Percentiles rank a stretch among this genome's conserved stretches.
phyloP scores from a whole-genome alignment of 1,140 invertebrate species.

The Propsilocerus akamusi region DNA sequence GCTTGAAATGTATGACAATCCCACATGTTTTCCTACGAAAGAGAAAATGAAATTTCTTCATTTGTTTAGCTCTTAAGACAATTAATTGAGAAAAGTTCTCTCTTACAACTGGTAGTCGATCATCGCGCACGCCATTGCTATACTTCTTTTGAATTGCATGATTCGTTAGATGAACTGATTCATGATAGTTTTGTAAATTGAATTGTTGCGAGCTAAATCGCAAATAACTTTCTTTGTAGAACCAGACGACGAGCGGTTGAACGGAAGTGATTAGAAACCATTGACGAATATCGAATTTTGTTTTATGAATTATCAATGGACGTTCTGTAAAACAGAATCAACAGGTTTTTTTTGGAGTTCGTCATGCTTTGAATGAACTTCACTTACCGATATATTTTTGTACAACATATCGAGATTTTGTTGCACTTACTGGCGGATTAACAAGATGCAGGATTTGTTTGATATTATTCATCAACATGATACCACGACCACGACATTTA shows the following conservation, averaged over 20 bases:
- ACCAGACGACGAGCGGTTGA: conserved; percentile 82
- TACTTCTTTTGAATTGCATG: conserved; percentile 87
- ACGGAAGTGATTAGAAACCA: conserved; percentile 85
- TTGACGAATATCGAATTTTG: conserved; percentile 85
- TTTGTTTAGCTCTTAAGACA: background rate
- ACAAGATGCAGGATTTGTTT: conserved; percentile 66
- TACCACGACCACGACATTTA: conserved; percentile 78
- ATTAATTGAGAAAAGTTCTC: conserved; percentile 32
- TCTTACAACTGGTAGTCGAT: conserved; percentile 51
- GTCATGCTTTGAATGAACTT: too few relatives aligned
- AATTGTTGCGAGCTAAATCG: conserved; percentile 86
- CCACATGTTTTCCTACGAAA: conserved; percentile 73
- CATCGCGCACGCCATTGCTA: conserved; percentile 56
- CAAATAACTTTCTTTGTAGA: conserved; percentile 81
- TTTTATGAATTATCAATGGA: conserved; percentile 70
- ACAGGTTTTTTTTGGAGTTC: too few relatives aligned
- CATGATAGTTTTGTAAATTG: conserved; percentile 73
- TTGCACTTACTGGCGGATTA: conserved; percentile 29
- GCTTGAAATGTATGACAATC: conserved; percentile 59
- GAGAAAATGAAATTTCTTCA: background rate
- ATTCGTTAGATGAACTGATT: conserved; percentile 85
- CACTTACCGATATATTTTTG: conserved; percentile 85
- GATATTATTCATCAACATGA: conserved; percentile 67
- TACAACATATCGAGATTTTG: conserved; percentile 70
- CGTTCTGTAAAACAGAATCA: conserved; percentile 49